A percentile compares a stretch with the other conserved stretches of the same genome.
phyloP scores from a whole-genome alignment of 2,113 vertebrate genomes.

The Nothocercus julius region DNA sequence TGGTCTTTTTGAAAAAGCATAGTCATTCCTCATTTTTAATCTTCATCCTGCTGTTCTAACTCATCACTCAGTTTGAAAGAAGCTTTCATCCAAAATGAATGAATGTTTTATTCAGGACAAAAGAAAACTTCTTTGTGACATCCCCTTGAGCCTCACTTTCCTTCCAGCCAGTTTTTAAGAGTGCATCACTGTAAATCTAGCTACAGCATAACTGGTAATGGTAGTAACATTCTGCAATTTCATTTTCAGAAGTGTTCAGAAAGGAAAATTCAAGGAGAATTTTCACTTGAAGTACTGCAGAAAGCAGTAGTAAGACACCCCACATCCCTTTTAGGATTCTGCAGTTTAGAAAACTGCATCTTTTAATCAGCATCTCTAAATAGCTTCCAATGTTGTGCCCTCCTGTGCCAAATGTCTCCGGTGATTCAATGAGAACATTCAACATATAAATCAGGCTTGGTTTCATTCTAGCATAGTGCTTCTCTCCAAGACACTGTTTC shows the following conservation, averaged over 20 bases:
- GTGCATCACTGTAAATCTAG: fast-evolving
- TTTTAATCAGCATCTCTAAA: not conserved
- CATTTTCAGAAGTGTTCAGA: not conserved
- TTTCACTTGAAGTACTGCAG: not conserved
- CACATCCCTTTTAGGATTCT: not conserved
- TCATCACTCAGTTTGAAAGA: not conserved
- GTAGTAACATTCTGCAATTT: fast-evolving
- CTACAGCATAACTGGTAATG: fast-evolving
- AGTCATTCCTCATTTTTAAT: too few species aligned
- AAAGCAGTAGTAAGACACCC: not conserved
- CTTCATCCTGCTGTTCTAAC: not conserved
- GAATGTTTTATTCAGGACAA: not conserved
- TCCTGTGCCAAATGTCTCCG: not conserved
- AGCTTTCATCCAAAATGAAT: not conserved
- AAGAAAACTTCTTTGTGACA: not conserved
- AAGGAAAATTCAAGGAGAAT: not conserved
- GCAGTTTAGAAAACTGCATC: not conserved
- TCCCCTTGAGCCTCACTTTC: not conserved
- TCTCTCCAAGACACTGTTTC: not conserved
- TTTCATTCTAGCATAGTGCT: not conserved
- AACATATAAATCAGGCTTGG: not conserved
- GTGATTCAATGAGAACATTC: not conserved
- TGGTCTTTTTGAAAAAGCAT: not conserved
- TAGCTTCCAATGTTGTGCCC: not conserved
- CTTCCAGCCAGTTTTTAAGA: not conserved